Percentiles rank a stretch among this genome's conserved stretches.
These are phyloP conservation scores for Alitta virens DNA, from an alignment of 2,888 invertebrate genomes.

Conservation along the genomic window DNA sequence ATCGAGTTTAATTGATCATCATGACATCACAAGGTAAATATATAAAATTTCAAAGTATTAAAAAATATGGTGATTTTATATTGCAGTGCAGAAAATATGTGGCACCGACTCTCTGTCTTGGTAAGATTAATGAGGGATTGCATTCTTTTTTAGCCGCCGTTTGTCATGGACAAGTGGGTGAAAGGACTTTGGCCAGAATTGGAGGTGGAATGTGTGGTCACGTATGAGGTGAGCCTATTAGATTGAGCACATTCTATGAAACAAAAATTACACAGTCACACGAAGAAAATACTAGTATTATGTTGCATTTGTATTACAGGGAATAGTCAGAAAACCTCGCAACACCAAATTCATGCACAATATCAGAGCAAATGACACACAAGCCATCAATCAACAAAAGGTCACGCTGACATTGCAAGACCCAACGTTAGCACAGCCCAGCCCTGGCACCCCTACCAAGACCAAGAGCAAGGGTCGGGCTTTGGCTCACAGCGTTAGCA, in stretches of 20 bases:
- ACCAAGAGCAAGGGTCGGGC: background rate
- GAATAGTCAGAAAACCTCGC: constrained; percentile 43
- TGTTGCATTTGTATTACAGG: constrained; percentile 16
- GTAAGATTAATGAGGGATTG: too few species aligned
- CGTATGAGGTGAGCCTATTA: constrained; percentile 46
- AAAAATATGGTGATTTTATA: too few species aligned
- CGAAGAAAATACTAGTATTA: too few species aligned
- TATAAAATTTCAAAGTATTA: too few species aligned
- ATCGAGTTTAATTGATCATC: too few species aligned
- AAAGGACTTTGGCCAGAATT: constrained; percentile 42
- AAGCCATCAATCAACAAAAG: constrained; percentile 38
- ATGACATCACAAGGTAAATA: too few species aligned
- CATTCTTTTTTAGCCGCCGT: constrained; percentile 53
- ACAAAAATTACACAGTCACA: too few species aligned
- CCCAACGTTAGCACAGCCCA: background rate
- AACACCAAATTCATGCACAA: constrained; percentile 38
- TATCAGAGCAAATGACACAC: constrained; percentile 32
- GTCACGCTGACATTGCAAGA: constrained; percentile 39
- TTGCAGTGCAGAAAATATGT: too few species aligned
- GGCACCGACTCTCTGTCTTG: too few species aligned
- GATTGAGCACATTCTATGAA: too few species aligned
- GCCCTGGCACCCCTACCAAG: background rate
- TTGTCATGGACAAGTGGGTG: constrained; percentile 56
- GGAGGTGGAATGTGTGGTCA: constrained; percentile 51
- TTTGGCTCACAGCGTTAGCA: background rate